phyloP scores from a whole-genome alignment of 2,888 invertebrate genomes.

The Epinotia bilunana region DNA sequence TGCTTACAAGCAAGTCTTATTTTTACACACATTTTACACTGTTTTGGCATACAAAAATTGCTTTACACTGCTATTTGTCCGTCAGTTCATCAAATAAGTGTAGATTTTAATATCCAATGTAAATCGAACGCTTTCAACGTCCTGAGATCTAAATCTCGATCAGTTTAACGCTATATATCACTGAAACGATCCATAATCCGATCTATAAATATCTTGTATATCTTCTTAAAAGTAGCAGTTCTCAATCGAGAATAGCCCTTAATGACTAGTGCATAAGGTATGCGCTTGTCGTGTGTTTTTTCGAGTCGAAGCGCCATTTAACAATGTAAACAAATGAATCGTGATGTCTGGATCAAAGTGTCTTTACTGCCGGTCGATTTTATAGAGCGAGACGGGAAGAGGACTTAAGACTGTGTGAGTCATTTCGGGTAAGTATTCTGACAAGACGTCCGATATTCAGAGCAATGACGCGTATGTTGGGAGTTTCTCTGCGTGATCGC shows the following conservation, averaged over 20 bases:
- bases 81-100: neutral
- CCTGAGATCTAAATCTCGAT: constrained; percentile 22
- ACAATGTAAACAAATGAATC: constrained; percentile 54
- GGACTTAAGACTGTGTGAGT: constrained; percentile 8
- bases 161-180: constrained; percentile 24
- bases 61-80: no score
- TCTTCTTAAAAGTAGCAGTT: constrained; percentile 6
- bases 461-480: no score
- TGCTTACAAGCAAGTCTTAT: no score
- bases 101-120: neutral
- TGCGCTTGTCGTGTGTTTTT: neutral
- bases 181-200: constrained; percentile 15
- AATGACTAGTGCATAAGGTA: neutral
- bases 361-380: constrained; percentile 44
- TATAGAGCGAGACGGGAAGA: constrained; percentile 25
- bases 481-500: no score
- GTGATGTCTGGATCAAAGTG: constrained; percentile 55
- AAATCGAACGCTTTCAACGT: constrained; percentile 7
- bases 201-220: constrained; percentile 37
- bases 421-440: constrained; percentile 1
- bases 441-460: neutral
- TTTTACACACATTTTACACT: no score
- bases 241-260: constrained; percentile 2
- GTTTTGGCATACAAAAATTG: no score
- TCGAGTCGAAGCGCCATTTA: constrained; percentile 49